Conservation (phyloP, 2,888 invertebrate genomes). For the Mayetiola destructor region DNA sequence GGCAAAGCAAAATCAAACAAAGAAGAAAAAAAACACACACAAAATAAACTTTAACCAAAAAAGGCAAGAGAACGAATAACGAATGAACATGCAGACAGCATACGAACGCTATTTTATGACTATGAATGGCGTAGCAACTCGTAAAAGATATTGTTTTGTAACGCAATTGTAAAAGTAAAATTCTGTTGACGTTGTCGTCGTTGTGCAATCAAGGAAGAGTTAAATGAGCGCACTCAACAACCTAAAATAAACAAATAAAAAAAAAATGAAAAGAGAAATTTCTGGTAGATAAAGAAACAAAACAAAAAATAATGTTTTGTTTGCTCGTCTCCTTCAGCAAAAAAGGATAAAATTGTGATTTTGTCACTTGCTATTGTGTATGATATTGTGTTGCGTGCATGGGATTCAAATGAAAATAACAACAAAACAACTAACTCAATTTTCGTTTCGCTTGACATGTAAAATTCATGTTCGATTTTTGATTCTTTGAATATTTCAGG, state of each 20-base stretch:
- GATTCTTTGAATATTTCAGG: slow-evolving; percentile 7
- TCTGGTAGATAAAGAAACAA: neutral
- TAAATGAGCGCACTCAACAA: slow-evolving; percentile 9
- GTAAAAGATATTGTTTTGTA: slow-evolving; percentile 7
- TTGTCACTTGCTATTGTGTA: neutral
- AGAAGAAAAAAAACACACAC: neutral
- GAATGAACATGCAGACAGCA: neutral
- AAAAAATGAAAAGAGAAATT: neutral
- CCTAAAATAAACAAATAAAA: slow-evolving; percentile 10
- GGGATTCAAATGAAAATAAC: neutral
- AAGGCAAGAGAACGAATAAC: no score
- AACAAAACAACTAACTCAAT: no score
- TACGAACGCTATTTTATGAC: slow-evolving; percentile 6
- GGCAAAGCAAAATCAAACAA: neutral
- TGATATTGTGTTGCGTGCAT: neutral
- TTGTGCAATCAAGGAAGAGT: slow-evolving; percentile 13
- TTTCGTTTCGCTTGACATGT: neutral
- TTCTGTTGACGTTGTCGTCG: neutral
- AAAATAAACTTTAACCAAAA: no score
- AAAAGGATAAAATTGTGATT: neutral
- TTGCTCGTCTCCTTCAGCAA: no score
- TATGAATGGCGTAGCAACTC: neutral
- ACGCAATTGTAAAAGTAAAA: slow-evolving; percentile 9
- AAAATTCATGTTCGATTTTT: neutral
- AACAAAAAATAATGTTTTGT: no score